Percentiles rank a stretch among this genome's conserved stretches.
Evolutionary conservation across 2,888 invertebrate genomes (phyloP).

Genomic region (Zele albiditarsus): DNA sequence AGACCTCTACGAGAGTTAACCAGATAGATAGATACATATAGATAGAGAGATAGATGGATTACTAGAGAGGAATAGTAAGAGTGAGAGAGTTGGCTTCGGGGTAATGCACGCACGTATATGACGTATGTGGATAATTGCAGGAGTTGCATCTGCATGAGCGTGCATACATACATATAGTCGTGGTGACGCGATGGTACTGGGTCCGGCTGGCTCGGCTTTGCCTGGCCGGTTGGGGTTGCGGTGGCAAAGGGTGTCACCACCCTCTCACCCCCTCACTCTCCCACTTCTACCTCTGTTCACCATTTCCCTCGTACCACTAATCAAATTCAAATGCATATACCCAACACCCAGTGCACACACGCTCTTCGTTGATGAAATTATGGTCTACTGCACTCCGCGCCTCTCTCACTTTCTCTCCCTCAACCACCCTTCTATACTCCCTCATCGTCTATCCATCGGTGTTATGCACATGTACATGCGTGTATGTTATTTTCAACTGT

Average conservation of each 20-base stretch:
- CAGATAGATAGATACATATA: slow-evolving; percentile 45
- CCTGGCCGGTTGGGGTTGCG: slow-evolving; percentile 63
- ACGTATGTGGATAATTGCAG: slow-evolving; percentile 71
- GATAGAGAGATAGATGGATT: slow-evolving; percentile 46
- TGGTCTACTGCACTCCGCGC: slow-evolving; percentile 70
- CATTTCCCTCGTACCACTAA: slow-evolving; percentile 65
- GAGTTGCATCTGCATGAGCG: slow-evolving; percentile 64
- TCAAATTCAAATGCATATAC: slow-evolving; percentile 72
- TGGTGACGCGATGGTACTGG: slow-evolving; percentile 49
- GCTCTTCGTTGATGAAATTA: slow-evolving; percentile 70
- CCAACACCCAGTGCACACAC: slow-evolving; percentile 64
- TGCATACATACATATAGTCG: slow-evolving; percentile 55
- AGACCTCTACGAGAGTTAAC: slow-evolving; percentile 36
- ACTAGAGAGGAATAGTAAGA: slow-evolving; percentile 37
- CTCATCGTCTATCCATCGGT: slow-evolving; percentile 27
- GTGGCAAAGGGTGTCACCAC: slow-evolving; percentile 71
- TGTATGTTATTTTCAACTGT: slow-evolving; percentile 36
- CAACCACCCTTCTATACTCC: background rate
- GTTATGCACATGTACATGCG: slow-evolving; percentile 29
- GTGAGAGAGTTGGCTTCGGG: slow-evolving; percentile 46
- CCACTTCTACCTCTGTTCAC: slow-evolving; percentile 39
- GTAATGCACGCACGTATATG: slow-evolving; percentile 65
- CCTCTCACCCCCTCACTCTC: slow-evolving; percentile 49
- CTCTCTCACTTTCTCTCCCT: slow-evolving; percentile 45
- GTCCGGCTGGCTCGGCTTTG: slow-evolving; percentile 49